Conservation (phyloP, 2,113 vertebrate species). For the Tenrec ecaudatus region DNA sequence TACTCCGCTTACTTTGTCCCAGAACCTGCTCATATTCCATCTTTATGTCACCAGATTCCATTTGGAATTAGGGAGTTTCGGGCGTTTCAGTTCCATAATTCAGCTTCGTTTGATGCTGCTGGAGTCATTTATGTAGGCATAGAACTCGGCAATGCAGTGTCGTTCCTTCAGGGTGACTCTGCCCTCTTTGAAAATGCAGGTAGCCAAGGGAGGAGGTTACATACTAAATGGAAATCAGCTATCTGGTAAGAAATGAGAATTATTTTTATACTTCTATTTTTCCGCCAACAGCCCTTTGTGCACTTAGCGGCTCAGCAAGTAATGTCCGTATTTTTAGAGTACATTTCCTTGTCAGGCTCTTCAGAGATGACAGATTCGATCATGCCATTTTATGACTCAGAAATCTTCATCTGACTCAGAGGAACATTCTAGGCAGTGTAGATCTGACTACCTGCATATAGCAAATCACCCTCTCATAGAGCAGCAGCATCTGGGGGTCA, state of each 20-base stretch:
- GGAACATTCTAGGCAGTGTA: neutral
- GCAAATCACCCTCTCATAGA: neutral
- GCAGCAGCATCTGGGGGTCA: neutral
- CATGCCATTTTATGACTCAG: constrained; percentile 10
- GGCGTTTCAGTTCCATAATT: neutral
- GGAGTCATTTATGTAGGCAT: neutral
- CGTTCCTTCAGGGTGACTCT: neutral
- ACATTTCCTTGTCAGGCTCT: neutral
- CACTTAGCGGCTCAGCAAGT: neutral
- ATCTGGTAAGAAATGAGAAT: constrained; percentile 6
- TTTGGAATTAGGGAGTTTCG: neutral
- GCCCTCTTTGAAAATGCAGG: neutral
- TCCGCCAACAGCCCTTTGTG: neutral
- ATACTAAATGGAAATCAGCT: constrained; percentile 9
- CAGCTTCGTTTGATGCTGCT: neutral
- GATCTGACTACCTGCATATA: accelerated
- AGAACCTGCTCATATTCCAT: neutral
- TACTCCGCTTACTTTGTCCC: neutral
- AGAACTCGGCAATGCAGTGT: neutral
- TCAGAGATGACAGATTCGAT: neutral
- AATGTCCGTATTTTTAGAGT: neutral
- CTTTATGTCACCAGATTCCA: neutral
- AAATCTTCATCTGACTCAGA: constrained; percentile 4
- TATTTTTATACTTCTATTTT: constrained; percentile 5
- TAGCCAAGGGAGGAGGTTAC: neutral